These are phyloP conservation scores for Ramazzottius varieornatus DNA, from an alignment of 2,888 invertebrate genomes.

Conservation along the genomic window DNA sequence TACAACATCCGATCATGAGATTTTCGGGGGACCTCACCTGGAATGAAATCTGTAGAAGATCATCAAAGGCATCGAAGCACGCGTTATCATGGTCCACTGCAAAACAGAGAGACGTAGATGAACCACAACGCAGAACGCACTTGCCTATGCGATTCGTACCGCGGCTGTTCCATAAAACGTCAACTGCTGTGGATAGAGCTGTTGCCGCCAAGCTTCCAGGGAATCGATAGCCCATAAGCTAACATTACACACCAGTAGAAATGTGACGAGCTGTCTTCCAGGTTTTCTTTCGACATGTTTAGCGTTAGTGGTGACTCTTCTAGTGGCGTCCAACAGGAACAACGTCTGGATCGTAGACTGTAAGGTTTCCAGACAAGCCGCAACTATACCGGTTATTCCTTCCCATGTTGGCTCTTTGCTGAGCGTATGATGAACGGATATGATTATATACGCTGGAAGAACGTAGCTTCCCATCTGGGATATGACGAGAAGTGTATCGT, in stretches of 20 bases:
- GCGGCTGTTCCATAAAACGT: constrained; percentile 78
- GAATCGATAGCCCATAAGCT: constrained; percentile 86
- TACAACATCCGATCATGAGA: neutral
- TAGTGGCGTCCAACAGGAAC: constrained; percentile 52
- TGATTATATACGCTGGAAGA: constrained; percentile 71
- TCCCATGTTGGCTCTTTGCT: constrained; percentile 25
- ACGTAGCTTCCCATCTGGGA: constrained; percentile 82
- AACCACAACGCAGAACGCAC: neutral
- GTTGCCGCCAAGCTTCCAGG: constrained; percentile 61
- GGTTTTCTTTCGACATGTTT: constrained; percentile 39
- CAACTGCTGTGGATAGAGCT: constrained; percentile 67
- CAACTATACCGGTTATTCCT: constrained; percentile 33
- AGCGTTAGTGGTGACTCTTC: constrained; percentile 49
- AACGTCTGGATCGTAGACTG: constrained; percentile 34
- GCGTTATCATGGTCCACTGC: constrained; percentile 67
- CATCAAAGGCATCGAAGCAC: constrained; percentile 71
- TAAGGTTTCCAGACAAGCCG: constrained; percentile 53
- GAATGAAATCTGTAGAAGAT: constrained; percentile 85
- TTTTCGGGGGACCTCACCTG: constrained; percentile 17
- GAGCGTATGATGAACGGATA: constrained; percentile 64
- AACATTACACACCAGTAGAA: constrained; percentile 46
- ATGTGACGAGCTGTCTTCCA: constrained; percentile 72
- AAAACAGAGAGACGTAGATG: neutral
- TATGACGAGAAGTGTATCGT: constrained; percentile 65
- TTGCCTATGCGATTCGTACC: neutral